Evolutionary conservation across 37 sponge, comb jelly and placozoan genomes (phyloP), one percentile per base, ranked within the genome.

Genomic region (Halichondria panicea): DNA sequence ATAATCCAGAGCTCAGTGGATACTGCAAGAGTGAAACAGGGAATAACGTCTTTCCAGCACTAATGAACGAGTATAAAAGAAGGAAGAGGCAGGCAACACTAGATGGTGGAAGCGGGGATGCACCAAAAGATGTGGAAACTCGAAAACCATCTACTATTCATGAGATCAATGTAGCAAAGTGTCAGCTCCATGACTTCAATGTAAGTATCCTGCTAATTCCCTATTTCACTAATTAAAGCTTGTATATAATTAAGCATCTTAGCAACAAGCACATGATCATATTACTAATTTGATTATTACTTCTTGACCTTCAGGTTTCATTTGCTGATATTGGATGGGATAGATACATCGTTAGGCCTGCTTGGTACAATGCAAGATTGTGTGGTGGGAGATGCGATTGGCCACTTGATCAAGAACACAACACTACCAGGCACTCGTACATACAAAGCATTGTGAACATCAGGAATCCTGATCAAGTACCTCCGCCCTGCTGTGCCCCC

Each of bases 401-500:
- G 25, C 89, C 89, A 18, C 59, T 77, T 3, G 4, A 48, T 6
- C 30, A 19, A 15, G 25, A 53, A 9, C 33, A 54, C 46, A 53
- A 74, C 60, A 70, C 55, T 32, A 85, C 80, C 0, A 32, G 37
- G n/a, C 90, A 84, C 60, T 55, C 90, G 2, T 42, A 72, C 63
- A 60, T 89, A 11, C 87, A 84, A 40, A 30, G 67, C 19, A 15
- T 79, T 4, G 61, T 71, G 5, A 45, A 64, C 36, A 4, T 30
- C 12, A 11, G 2, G n/a, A 45, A 87, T n/a, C 75, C 74, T 2
- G 45, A 74, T 53, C 48, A n/a, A 0, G 46, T 80, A 21, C 87
- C 81, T 21, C 63, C 77, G 28, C 87, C 87, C 9, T 87, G 81
- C 61, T 87, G 87, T 60, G 81, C 66, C 5, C 87, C 87, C 3